Evolutionary conservation across 1,140 invertebrate species (phyloP), one percentile per base, ranked within the genome.

Genomic region (Drosophila mayri): DNA sequence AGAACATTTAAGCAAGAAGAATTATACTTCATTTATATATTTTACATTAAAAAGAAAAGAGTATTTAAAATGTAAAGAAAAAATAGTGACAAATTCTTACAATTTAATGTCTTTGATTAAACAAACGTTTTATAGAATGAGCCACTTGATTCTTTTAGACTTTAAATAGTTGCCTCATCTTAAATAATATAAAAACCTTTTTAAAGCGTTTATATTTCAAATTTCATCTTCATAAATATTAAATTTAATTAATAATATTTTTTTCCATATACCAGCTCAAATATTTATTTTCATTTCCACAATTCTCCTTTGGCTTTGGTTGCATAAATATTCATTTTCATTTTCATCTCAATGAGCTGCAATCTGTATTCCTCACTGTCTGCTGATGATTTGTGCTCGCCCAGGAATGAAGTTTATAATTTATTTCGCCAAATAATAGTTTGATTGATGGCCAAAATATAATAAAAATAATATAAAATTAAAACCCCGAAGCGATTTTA

Each of bases 391-490:
- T 49, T 50, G 44, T 68, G 44, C 20, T 37, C 16, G 30, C 9
- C 10, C 61, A 7, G 35, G 30, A 20, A 40, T 68, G 62, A 66
- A 70, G 47, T 70, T 70, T 70, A 59, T 72, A 72, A 72, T 72
- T 59, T 59, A 72, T 71, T 59, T 71, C 44, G n/a, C 22, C 54
- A 72, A 70, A 72, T 72, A 72, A 60, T 72, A 72, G 66, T 72
- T 71, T 72, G 68, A 72, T 72, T 72, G 66, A 72, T 72, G 68
- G 66, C 65, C 52, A 2, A 3, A n/a, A 14, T 25, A 46, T 25
- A 25, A 22, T n/a, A n/a, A n/a, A n/a, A 25, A 25, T 4, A 25
- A 25, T 25, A 25, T 25, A 25, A 46, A 46, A 46, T 20, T 12
- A 18, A 71, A 72, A 49, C 35, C 37, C 37, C 16, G 47, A 32